These are phyloP conservation scores for Lindbergichthys nudifrons DNA, from an alignment of 2,797 vertebrate genomes.

Conservation along the genomic window DNA sequence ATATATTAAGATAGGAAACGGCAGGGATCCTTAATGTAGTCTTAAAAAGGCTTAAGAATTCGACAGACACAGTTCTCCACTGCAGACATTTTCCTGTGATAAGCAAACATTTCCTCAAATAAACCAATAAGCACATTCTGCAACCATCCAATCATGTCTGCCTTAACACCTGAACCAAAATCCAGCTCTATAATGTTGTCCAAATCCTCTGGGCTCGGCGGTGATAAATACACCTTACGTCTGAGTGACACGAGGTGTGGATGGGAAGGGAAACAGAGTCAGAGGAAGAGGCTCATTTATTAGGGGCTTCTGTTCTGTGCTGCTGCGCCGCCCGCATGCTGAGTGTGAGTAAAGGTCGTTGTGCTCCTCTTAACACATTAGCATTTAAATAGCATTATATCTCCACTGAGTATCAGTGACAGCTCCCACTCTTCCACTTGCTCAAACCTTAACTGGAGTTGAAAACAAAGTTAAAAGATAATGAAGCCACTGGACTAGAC, in stretches of 20 bases:
- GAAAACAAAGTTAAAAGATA: constrained; percentile 82
- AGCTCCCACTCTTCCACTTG: constrained; percentile 67
- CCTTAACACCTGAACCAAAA: constrained; percentile 39
- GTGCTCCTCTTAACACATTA: constrained; percentile 83
- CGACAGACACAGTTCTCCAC: neutral
- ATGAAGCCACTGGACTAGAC: constrained; percentile 68
- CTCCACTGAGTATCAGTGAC: constrained; percentile 76
- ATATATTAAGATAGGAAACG: constrained; percentile 12
- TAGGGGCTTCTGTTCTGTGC: constrained; percentile 61
- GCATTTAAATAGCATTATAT: constrained; percentile 86
- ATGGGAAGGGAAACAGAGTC: constrained; percentile 45
- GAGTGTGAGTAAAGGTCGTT: constrained; percentile 79
- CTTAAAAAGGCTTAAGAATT: neutral
- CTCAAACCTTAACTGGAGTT: constrained; percentile 67
- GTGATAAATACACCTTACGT: constrained; percentile 53
- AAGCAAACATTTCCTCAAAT: constrained; percentile 1
- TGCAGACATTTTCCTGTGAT: neutral
- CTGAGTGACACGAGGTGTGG: constrained; percentile 45
- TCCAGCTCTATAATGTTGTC: constrained; percentile 24
- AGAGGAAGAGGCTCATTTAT: constrained; percentile 73
- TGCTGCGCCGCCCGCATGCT: constrained; percentile 41
- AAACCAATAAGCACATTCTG: constrained; percentile 1
- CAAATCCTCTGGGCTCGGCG: constrained; percentile 25
- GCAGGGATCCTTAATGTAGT: neutral
- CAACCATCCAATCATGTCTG: constrained; percentile 28